Evolutionary conservation across 1,140 invertebrate genomes (phyloP), one percentile per base, ranked within the genome.

Genomic region (Paraescarpia echinospica): DNA sequence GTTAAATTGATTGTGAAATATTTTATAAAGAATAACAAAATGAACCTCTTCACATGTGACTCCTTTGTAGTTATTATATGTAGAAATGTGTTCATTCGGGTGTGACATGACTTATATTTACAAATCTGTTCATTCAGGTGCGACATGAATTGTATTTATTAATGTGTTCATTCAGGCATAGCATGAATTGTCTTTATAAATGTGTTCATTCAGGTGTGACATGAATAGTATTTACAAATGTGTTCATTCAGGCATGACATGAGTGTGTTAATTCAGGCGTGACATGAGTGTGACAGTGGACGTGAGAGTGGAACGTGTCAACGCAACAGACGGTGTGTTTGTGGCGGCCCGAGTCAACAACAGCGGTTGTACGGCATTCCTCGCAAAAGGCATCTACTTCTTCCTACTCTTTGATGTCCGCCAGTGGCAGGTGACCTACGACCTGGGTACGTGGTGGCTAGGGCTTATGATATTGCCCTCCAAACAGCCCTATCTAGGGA

Each of bases 311-410:
- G 94, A 94, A 14, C 33, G 34, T 0, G 93, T 94, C 1, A 95
- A 95, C 92, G 93, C 93, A 14, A 94, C 94, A 51, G 93, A 94
- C 48, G 95, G 95, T 0, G 94, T 95, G 34, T 96, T 95, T 93
- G 77, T 96, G 33, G 96, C 95, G 27, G 94, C 94, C 1, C 90
- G 93, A 48, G 93, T 95, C 27, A 91, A 93, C 59, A 89, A 94
- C 93, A 92, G 93, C 22, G 93, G 93, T 14, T 94, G 93, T 41
- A 91, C 91, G 18, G 91, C 92, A 2, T 93, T 92, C 41, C 31
- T 91, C 9, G 92, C 93, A 22, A 33, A 51, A 5, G 93, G 93
- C 35, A 33, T 93, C 35, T 94, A 92, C 89, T 93, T 94, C 92
- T 94, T 88, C 77, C 92, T 94, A 6, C 88, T 89, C n/a, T 34